Evolutionary conservation across 2,113 vertebrate genomes (phyloP).

Genomic region (Ceyx margarethae): DNA sequence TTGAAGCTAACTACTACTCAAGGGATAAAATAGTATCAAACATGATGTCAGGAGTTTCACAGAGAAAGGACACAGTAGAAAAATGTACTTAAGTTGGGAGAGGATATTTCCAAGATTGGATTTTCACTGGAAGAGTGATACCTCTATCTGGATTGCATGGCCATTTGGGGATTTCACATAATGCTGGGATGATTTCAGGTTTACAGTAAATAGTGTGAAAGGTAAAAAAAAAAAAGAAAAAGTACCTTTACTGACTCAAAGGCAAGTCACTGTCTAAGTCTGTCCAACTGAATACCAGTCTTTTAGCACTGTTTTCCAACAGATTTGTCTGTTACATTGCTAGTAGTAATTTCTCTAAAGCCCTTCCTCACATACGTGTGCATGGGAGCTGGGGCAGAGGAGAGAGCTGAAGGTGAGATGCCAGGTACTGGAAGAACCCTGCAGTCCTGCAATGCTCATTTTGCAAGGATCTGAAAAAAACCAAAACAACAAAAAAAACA

Average conservation of each 20-base stretch:
- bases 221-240: not conserved
- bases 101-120: slow-evolving; percentile 2
- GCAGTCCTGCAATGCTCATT: not conserved
- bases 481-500: not conserved
- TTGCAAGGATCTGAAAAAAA: not conserved
- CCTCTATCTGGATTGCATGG: not conserved
- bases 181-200: not conserved
- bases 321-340: not conserved
- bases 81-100: not conserved
- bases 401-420: not conserved
- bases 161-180: not conserved
- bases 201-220: not conserved
- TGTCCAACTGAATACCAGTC: not conserved
- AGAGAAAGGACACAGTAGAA: not conserved
- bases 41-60: not conserved
- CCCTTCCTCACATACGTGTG: not conserved
- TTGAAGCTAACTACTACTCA: slow-evolving; percentile 14
- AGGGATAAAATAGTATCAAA: slow-evolving; percentile 30
- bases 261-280: not conserved
- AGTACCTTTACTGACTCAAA: not conserved
- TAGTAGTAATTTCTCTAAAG: not conserved
- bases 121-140: not conserved
- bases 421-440: not conserved
- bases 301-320: not conserved
- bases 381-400: not conserved